Conservation (phyloP, 2,113 vertebrate species). For the Bagarius yarrelli region DNA sequence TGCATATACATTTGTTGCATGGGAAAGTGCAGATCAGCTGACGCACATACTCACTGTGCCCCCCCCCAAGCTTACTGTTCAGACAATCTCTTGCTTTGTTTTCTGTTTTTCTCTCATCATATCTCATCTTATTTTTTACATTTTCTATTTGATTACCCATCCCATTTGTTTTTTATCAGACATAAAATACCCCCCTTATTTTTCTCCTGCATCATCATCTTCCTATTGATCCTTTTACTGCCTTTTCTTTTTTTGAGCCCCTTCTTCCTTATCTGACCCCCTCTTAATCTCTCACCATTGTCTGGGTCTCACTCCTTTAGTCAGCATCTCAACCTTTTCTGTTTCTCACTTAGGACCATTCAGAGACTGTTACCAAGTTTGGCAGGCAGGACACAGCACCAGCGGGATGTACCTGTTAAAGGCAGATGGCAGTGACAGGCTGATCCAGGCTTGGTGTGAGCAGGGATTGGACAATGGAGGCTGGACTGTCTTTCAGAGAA, state of each 20-base stretch:
- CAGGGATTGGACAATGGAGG: conserved; percentile 92
- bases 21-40: background rate
- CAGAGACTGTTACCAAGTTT: conserved; percentile 90
- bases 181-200: too few species aligned
- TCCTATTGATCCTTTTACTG: too few species aligned
- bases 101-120: too few species aligned
- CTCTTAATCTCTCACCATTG: background rate
- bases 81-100: too few species aligned
- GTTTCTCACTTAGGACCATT: conserved; percentile 81
- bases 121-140: too few species aligned
- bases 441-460: conserved; percentile 94
- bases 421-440: conserved; percentile 76
- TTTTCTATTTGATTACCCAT: too few species aligned
- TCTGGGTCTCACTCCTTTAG: background rate
- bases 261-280: background rate
- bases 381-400: conserved; percentile 82
- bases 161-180: too few species aligned
- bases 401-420: conserved; percentile 96
- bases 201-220: too few species aligned
- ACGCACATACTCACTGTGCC: too few species aligned
- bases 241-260: too few species aligned
- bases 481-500: conserved; percentile 95
- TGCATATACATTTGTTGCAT: background rate
- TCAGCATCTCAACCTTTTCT: background rate
- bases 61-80: too few species aligned